These are phyloP conservation scores for Moxostoma hubbsi DNA, from an alignment of 2,797 vertebrate species.

Conservation along the genomic window DNA sequence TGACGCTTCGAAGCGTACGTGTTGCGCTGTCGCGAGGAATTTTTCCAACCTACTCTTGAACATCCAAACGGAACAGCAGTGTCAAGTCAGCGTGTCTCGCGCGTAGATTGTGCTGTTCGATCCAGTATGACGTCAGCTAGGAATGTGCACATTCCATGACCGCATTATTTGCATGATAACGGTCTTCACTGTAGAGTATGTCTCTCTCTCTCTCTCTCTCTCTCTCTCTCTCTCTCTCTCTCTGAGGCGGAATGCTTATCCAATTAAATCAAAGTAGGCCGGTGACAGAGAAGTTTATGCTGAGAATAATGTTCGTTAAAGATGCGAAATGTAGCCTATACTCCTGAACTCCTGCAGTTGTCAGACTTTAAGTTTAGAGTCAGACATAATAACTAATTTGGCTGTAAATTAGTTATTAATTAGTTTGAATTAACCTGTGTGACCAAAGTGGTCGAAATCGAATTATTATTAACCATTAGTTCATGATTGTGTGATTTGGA, in stretches of 20 bases:
- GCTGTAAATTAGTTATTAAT: too few relatives aligned
- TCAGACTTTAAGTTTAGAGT: too few relatives aligned
- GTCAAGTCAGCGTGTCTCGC: background rate
- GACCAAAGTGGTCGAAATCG: too few relatives aligned
- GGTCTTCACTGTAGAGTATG: background rate
- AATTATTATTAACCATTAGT: too few relatives aligned
- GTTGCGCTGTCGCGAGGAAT: background rate
- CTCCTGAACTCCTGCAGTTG: too few relatives aligned
- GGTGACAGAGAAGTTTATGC: background rate
- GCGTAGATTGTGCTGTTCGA: background rate
- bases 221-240: too few relatives aligned
- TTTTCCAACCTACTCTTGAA: conserved; percentile 14
- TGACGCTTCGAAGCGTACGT: background rate
- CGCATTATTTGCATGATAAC: conserved; percentile 31
- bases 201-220: background rate
- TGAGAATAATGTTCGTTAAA: background rate
- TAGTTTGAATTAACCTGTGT: too few relatives aligned
- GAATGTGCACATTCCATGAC: conserved; percentile 8
- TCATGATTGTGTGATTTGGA: too few relatives aligned
- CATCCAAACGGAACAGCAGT: background rate
- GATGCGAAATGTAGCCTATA: too few relatives aligned
- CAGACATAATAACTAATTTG: too few relatives aligned
- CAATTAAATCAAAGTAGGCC: conserved; percentile 30
- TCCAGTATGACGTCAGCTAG: background rate
- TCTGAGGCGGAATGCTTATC: conserved; percentile 8